Percentiles rank a stretch among this genome's conserved stretches.
These are phyloP conservation scores for Phacellophora camtschatica DNA, from an alignment of 30 jellyfish, hydroid and myxozoan genomes.

Conservation along the genomic window DNA sequence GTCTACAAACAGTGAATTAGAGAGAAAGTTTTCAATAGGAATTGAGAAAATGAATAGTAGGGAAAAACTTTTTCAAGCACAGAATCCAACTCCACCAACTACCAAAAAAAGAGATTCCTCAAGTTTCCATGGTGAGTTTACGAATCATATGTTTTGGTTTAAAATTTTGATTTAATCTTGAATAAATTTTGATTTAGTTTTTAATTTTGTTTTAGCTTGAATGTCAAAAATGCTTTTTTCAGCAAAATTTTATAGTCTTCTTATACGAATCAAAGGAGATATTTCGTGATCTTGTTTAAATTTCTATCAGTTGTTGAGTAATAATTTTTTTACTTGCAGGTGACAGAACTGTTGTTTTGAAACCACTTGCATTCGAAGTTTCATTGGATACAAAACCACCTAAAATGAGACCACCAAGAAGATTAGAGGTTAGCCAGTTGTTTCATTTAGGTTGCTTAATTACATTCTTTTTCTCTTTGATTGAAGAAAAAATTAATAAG, in stretches of 20 bases:
- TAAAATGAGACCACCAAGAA: slow-evolving; percentile 47
- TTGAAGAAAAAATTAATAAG: too few relatives aligned
- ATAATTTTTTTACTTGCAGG: too few relatives aligned
- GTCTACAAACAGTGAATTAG: slow-evolving; percentile 9
- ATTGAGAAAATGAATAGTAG: neutral
- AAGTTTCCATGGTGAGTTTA: neutral
- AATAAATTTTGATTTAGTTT: too few relatives aligned
- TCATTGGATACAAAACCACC: slow-evolving; percentile 55
- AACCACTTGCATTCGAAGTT: slow-evolving; percentile 69
- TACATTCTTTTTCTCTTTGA: too few relatives aligned
- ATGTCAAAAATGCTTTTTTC: too few relatives aligned
- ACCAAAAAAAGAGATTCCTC: neutral
- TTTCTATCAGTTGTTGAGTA: too few relatives aligned
- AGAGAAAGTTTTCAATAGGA: slow-evolving; percentile 16
- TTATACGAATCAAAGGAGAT: too few relatives aligned
- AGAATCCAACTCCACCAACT: neutral
- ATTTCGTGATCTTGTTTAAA: too few relatives aligned
- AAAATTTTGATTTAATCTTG: too few relatives aligned
- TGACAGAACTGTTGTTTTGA: slow-evolving; percentile 20
- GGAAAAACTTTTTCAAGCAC: slow-evolving; percentile 36
- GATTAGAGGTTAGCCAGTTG: slow-evolving; percentile 35
- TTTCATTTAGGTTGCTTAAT: neutral
- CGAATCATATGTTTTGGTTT: neutral
- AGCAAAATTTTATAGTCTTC: too few relatives aligned
- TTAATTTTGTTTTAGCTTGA: too few relatives aligned